Conservation (phyloP, 2,797 vertebrate species). For the Rhynchotus rufescens region DNA sequence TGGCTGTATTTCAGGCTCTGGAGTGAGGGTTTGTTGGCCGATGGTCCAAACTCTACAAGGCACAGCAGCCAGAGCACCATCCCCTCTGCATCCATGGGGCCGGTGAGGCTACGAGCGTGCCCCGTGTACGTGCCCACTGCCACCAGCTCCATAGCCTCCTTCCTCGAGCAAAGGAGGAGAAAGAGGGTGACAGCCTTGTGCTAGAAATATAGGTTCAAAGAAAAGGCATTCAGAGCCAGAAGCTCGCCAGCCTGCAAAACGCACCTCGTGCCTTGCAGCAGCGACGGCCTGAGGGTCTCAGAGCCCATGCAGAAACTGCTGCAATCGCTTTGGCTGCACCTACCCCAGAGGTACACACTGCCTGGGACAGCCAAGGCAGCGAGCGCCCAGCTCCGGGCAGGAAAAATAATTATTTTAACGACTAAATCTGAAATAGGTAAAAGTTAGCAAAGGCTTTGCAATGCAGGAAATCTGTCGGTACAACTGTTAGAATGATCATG, state of each 20-base stretch:
- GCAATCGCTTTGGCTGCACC: neutral
- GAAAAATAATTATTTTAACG: neutral
- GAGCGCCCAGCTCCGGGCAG: neutral
- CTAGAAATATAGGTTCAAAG: fast-evolving
- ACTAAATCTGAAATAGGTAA: neutral
- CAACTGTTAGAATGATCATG: neutral
- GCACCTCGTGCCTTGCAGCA: neutral
- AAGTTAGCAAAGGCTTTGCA: neutral
- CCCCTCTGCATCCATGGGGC: neutral
- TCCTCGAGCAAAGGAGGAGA: neutral
- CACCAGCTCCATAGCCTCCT: neutral
- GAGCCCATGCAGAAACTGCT: neutral
- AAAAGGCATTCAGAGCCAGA: neutral
- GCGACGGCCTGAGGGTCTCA: neutral
- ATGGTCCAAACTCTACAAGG: fast-evolving
- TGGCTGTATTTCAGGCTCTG: neutral
- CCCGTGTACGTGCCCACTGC: neutral
- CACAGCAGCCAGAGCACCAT: neutral
- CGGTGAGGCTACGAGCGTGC: neutral
- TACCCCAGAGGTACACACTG: neutral
- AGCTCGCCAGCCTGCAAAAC: neutral
- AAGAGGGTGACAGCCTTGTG: neutral
- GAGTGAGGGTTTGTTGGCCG: neutral
- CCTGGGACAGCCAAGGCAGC: neutral
- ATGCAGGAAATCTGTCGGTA: neutral